Evolutionary conservation across 1,140 invertebrate species (phyloP), one percentile per base, ranked within the genome.

Genomic region (Bradysia coprophila): DNA sequence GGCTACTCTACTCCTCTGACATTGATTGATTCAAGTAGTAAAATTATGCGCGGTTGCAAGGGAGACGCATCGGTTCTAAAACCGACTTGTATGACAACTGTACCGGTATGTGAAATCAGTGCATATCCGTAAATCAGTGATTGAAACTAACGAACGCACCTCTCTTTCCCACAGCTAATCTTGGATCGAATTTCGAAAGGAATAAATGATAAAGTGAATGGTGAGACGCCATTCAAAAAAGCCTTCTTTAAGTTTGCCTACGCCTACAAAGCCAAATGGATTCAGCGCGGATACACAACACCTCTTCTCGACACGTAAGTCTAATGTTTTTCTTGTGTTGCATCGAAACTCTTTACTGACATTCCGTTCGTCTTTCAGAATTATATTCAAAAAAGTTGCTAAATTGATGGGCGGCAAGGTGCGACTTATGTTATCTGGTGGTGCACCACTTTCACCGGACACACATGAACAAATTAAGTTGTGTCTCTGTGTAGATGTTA

Each of bases 1-100:
- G 95, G 94, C 6, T 98, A 98, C 63, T 95, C 91, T 2, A 91
- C 90, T 0, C 85, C 94, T 0, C 64, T 91, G 19, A 98, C 95
- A 0, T 78, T 98, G 68, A 83, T 95, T 32, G 93, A 98, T 61
- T 79, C 85, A 4, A 90, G 91, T 34, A 92, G 84, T 55, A 97
- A 94, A 65, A 92, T 99, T 44, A 92, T 90, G 67, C 76, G 78
- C 46, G 93, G 93, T 4, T 81, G 80, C 21, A 81, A 76, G 52
- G 85, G 95, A 6, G 95, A 98, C 63, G 86, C 90, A 4, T 78
- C 81, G 16, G 77, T 93, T 1, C 63, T 98, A 19, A 72, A 75
- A 54, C 95, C 95, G 13, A 96, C 93, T 1, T 81, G 93, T 48
- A 81, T 98, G 65, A 91, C 92, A 4, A 76, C 88, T 40, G 95